Evolutionary conservation across 2,888 invertebrate species (phyloP).

Genomic region (Nycteola revayana): DNA sequence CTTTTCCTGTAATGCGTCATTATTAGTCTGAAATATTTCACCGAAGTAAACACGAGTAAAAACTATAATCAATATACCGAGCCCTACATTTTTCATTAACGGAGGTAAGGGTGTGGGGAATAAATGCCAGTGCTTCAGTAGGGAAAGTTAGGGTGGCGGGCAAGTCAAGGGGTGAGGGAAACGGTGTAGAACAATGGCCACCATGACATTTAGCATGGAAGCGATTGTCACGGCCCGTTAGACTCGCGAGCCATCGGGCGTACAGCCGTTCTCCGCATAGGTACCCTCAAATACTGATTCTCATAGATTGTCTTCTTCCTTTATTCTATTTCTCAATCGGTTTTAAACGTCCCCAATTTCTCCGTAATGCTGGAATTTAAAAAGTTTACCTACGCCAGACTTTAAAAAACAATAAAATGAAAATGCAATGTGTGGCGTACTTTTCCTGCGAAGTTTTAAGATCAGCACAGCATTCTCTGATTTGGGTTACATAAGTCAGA

Average conservation of each 20-base stretch:
- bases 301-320: conserved; percentile 45
- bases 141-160: conserved; percentile 52
- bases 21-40: conserved; percentile 22
- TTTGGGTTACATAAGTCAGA: conserved; percentile 26
- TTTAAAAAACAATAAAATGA: conserved; percentile 18
- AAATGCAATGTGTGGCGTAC: conserved; percentile 11
- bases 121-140: conserved; percentile 69
- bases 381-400: conserved; percentile 8
- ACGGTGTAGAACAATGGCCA: conserved; percentile 72
- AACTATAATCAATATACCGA: conserved; percentile 54
- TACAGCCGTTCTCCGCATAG: conserved; percentile 59
- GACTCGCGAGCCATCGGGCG: conserved; percentile 65
- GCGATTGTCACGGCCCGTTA: conserved; percentile 78
- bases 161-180: conserved; percentile 39
- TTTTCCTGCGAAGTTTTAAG: conserved; percentile 22
- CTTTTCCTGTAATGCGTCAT: conserved; percentile 17
- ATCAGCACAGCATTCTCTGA: conserved; percentile 26
- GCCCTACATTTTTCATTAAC: conserved; percentile 63
- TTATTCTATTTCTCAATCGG: conserved; percentile 23
- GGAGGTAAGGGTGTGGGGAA: conserved; percentile 60
- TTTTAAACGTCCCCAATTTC: conserved; percentile 15
- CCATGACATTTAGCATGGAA: conserved; percentile 81
- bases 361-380: conserved; percentile 16
- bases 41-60: conserved; percentile 27
- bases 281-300: conserved; percentile 58